phyloP scores from a whole-genome alignment of 2,797 vertebrate species.

The Argyrosomus regius region DNA sequence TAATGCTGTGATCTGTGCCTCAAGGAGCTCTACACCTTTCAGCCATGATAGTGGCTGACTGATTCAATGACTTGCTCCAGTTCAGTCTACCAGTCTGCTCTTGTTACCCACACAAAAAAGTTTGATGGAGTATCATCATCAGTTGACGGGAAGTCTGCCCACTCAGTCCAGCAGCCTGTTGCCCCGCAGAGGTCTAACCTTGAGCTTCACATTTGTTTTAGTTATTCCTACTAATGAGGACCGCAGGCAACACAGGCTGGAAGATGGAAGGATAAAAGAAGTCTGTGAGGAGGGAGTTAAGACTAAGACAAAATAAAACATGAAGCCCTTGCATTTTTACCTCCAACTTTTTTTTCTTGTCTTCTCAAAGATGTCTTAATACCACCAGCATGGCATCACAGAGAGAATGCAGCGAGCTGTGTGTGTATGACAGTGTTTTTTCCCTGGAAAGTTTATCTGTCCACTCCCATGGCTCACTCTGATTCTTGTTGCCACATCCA shows the following conservation, averaged over 20 bases:
- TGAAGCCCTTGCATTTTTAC: slow-evolving; percentile 1
- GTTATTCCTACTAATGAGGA: slow-evolving; percentile 30
- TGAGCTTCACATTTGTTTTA: slow-evolving; percentile 31
- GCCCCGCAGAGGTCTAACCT: neutral
- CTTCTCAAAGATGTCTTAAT: slow-evolving; percentile 47
- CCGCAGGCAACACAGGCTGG: slow-evolving; percentile 13
- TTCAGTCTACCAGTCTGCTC: neutral
- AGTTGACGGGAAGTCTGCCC: neutral
- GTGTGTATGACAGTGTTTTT: slow-evolving; percentile 45
- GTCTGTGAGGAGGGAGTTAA: slow-evolving; percentile 5
- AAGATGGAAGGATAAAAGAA: slow-evolving; percentile 19
- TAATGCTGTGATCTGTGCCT: neutral
- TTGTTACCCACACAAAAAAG: slow-evolving; percentile 5
- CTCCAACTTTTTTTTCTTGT: slow-evolving; percentile 3
- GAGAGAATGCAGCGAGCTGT: slow-evolving; percentile 8
- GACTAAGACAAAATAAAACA: slow-evolving; percentile 36
- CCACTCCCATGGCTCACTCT: slow-evolving; percentile 47
- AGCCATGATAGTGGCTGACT: neutral
- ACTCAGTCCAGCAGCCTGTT: slow-evolving; percentile 17
- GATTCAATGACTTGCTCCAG: neutral
- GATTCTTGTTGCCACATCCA: slow-evolving; percentile 68
- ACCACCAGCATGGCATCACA: slow-evolving; percentile 15
- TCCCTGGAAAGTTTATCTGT: slow-evolving; percentile 62
- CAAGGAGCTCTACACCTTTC: neutral
- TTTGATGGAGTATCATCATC: neutral